A percentile compares a stretch with the other conserved stretches of the same genome.
Conservation (phyloP, 2,888 invertebrate species). For the Dryobotodes eremita region DNA sequence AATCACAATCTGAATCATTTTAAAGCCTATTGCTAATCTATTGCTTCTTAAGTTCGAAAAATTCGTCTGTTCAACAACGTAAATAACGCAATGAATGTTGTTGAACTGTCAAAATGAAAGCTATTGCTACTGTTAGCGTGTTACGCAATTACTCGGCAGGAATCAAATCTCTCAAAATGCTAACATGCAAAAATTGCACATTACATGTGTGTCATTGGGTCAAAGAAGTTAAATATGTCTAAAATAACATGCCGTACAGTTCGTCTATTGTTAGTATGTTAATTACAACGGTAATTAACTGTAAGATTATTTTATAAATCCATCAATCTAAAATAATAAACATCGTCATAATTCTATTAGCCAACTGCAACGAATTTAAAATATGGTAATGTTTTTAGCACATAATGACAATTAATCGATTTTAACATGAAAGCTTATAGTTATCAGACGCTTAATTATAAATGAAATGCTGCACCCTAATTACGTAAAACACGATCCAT, state of each 20-base stretch:
- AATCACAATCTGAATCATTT: no score
- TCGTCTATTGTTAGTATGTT: conserved; percentile 12
- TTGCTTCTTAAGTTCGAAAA: no score
- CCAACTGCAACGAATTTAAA: conserved; percentile 23
- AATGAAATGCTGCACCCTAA: no score
- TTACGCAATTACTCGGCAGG: no score
- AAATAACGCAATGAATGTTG: no score
- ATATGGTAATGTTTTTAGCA: conserved; percentile 3
- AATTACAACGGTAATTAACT: conserved; percentile 19
- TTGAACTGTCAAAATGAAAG: no score
- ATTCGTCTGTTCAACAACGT: no score
- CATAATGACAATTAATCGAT: neutral
- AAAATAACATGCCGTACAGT: neutral
- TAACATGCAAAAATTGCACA: neutral
- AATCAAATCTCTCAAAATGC: neutral
- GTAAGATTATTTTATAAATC: conserved; percentile 15
- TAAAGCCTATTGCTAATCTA: no score
- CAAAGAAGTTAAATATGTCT: conserved; percentile 9
- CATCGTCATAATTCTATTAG: neutral
- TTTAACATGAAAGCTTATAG: neutral
- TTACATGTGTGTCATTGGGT: conserved; percentile 3
- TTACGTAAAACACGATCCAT: no score
- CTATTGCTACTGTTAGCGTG: no score
- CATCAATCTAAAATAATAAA: neutral
- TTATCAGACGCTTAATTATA: neutral